phyloP scores from a whole-genome alignment of 2,113 vertebrate genomes.

The Peromyscus californicus region DNA sequence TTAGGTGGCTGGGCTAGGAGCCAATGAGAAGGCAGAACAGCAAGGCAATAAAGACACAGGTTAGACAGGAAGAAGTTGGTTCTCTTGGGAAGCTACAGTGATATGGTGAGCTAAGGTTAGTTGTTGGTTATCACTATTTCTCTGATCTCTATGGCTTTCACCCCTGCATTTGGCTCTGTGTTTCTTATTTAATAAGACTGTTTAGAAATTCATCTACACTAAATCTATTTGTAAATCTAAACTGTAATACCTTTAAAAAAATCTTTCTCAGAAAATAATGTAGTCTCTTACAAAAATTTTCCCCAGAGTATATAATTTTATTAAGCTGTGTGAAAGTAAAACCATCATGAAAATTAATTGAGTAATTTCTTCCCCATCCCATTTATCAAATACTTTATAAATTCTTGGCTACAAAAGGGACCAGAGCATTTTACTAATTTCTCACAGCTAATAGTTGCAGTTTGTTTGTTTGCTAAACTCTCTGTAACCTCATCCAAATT shows the following conservation, averaged over 20 bases:
- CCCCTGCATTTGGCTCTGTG: too few relatives aligned
- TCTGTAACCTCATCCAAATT: conserved; percentile 65
- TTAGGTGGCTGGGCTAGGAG: too few relatives aligned
- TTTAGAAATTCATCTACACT: neutral
- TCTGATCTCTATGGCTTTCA: too few relatives aligned
- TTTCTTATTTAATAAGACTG: too few relatives aligned
- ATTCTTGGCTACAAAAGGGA: conserved; percentile 52
- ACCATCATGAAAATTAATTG: conserved; percentile 67
- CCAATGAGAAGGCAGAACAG: too few relatives aligned
- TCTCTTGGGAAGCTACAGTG: too few relatives aligned
- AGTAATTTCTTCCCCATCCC: neutral
- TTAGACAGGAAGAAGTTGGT: too few relatives aligned
- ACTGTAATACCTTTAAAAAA: neutral
- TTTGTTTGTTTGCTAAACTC: conserved; percentile 59
- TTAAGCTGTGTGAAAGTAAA: conserved; percentile 53
- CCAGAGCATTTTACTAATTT: conserved; percentile 67
- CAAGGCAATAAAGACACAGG: too few relatives aligned
- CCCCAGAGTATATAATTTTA: neutral
- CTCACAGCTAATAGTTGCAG: conserved; percentile 52
- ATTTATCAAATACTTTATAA: conserved; percentile 62
- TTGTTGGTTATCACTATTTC: too few relatives aligned
- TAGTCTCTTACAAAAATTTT: neutral
- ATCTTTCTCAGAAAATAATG: conserved; percentile 12
- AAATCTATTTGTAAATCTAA: neutral
- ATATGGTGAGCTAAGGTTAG: too few relatives aligned